Base-by-base conservation (phyloP, 2,888 invertebrate species). In the Lordiphosa fenestrarum region DNA sequence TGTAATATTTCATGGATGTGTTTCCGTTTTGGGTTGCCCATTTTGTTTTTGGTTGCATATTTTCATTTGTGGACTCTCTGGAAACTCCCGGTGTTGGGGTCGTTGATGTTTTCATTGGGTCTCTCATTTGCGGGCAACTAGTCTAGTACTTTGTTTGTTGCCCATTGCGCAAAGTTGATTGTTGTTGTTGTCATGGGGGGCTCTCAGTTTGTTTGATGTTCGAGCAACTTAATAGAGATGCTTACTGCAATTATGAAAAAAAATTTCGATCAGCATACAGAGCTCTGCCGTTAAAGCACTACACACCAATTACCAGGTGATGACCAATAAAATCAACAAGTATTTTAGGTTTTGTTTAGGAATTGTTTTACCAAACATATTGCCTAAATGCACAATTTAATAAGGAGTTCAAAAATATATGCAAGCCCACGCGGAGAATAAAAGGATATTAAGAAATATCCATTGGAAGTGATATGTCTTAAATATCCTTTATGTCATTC, bases 1-100 rank as follows among this genome's bases (percentile, higher is more conserved):
- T 66, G 55, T 60, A 65, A 80, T 83, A 75, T 83, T 72, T 83
- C 63, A 76, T 60, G 57, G 54, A 21, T 37, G 19, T 37, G 25
- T 47, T 53, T 54, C 56, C 38, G 19, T 41, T 51, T 51, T 19
- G 19, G 13, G 12, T 42, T 49, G 25, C 50, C 37, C 33, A 53
- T 53, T 56, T 56, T 49, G 7, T 49, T 39, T 41, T 37, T 71
- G 55, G 47, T 38, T 12, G 23, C 47, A 55, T 36, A 39, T 49
- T 59, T 51, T 37, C 57, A 48, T 53, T 53, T 57, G 36, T 33
- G 40, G 33, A 19, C n/a, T 15, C 13, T 25, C 10, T 47, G 23
- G 42, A 7, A 10, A 23, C n/a, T 12, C 6, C 23, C 15, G n/a
- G 47, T 58, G n/a, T 49, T 56, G 53, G 50, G 46, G 41, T 58